These are phyloP conservation scores for Drosophila anomalata DNA, from an alignment of 2,888 invertebrate genomes.

Conservation along the genomic window DNA sequence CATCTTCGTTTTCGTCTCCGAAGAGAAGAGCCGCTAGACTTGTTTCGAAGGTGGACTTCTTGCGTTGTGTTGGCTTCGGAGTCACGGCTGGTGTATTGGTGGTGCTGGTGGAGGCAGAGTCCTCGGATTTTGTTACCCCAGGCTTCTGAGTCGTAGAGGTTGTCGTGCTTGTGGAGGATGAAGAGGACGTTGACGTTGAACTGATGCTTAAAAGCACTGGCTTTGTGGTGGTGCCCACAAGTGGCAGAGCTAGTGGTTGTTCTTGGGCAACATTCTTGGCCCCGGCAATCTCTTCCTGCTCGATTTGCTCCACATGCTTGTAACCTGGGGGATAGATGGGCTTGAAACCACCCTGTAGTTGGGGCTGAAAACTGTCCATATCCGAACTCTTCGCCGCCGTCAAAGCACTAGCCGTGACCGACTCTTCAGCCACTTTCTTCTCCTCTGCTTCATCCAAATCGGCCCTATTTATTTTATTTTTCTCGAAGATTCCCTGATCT, in stretches of 20 bases:
- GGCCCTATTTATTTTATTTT: constrained; percentile 82
- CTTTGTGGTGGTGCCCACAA: constrained; percentile 35
- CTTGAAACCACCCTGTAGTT: constrained; percentile 88
- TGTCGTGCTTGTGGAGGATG: constrained; percentile 35
- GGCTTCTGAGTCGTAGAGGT: constrained; percentile 46
- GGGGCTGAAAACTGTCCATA: constrained; percentile 88
- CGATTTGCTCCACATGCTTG: constrained; percentile 62
- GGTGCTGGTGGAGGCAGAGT: constrained; percentile 24
- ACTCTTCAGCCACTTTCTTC: constrained; percentile 42
- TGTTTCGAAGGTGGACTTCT: constrained; percentile 82
- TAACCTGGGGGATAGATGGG: constrained; percentile 86
- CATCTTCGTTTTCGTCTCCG: constrained; percentile 81
- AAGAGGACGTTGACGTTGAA: constrained; percentile 13
- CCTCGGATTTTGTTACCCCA: constrained; percentile 27
- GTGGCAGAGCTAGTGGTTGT: constrained; percentile 53
- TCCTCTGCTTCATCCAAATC: constrained; percentile 64
- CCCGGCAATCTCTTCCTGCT: constrained; percentile 41
- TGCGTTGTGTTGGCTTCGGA: constrained; percentile 55
- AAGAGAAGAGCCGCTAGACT: constrained; percentile 83
- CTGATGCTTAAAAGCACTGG: constrained; percentile 21
- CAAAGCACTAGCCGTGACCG: constrained; percentile 65
- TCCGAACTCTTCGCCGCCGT: constrained; percentile 86
- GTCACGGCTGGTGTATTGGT: constrained; percentile 49
- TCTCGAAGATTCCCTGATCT: constrained; percentile 71
- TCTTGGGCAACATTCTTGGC: constrained; percentile 44